Base-by-base conservation (phyloP, 1,140 invertebrate genomes). In the Pararge aegeria region DNA sequence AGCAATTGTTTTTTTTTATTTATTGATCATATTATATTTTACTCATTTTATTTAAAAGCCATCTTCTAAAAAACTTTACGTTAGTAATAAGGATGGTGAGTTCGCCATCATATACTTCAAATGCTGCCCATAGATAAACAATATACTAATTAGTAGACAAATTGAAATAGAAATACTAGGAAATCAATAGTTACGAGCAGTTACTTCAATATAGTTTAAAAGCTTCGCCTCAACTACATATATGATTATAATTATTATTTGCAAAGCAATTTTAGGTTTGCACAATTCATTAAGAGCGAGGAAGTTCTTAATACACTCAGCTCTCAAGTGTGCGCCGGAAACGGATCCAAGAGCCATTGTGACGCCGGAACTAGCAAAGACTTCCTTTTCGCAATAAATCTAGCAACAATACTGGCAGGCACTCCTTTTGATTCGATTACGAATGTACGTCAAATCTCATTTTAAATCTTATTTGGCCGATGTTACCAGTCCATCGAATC, bases 291-390 rank as follows among this genome's bases (percentile, higher is more conserved):
- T 77, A 70, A 72, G 68, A 55, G 62, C 64, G 70, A 75, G 79
- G 77, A 82, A 76, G 72, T 73, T 74, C 62, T 64, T 75, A 78
- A 73, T 83, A 78, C 71, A 82, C 78, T 77, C 68, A 42, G 61
- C 55, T 67, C 64, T 72, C 72, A 80, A 84, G 81, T 80, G 67
- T 72, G 55, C 67, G 60, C 44, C 68, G 81, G 81, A 84, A 82
- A 69, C 74, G 75, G 77, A 77, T 73, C 68, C 61, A 62, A 53
- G 63, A 74, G 68, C 77, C 66, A 80, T 83, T 80, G 75, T 80
- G 78, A 78, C 68, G 68, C 55, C 70, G 75, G 70, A 80, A 63
- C 55, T 67, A 67, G 74, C 60, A 70, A 84, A 84, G 81, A 84
- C 72, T 80, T 84, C 81, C 81, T 70, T 46, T 55, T 34, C n/a